Evolutionary conservation across 2,888 invertebrate genomes (phyloP).

Genomic region (Eupithecia exiguata): DNA sequence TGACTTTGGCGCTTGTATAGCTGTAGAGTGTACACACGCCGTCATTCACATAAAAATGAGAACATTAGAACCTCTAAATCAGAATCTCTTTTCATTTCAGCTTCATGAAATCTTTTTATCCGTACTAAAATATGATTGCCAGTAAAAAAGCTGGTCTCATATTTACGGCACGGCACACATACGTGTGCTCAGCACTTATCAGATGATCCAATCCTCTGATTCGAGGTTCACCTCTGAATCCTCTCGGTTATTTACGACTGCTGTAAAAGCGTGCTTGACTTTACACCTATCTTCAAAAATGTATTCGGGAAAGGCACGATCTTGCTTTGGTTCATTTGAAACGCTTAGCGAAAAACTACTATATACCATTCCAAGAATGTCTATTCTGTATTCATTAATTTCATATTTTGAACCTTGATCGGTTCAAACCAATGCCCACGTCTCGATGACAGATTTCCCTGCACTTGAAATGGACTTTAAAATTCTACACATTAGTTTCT

Average conservation of each 20-base stretch:
- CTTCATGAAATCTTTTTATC: conserved; percentile 16
- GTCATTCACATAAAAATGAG: conserved; percentile 7
- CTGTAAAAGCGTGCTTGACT: conserved; percentile 27
- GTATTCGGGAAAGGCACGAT: not conserved
- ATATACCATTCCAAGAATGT: too few relatives aligned
- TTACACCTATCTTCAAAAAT: conserved; percentile 1
- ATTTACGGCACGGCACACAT: conserved; percentile 27
- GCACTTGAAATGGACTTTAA: too few relatives aligned
- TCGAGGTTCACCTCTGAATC: conserved; percentile 23
- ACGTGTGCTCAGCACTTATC: conserved; percentile 29
- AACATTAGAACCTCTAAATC: conserved; percentile 8
- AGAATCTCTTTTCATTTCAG: conserved; percentile 12
- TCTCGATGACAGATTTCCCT: not conserved
- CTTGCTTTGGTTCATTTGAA: not conserved
- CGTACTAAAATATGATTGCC: conserved; percentile 11
- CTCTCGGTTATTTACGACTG: conserved; percentile 28
- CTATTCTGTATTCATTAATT: too few relatives aligned
- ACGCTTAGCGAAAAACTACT: not conserved
- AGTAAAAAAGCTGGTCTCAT: conserved; percentile 13
- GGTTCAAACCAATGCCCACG: not conserved
- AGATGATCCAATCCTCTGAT: conserved; percentile 24
- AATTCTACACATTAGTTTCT: too few relatives aligned
- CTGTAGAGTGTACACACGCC: not conserved
- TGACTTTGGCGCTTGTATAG: not conserved
- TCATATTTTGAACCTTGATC: not conserved